These are phyloP conservation scores for Propithecus perrieri DNA, from an alignment of 2,797 vertebrate species.

Conservation along the genomic window DNA sequence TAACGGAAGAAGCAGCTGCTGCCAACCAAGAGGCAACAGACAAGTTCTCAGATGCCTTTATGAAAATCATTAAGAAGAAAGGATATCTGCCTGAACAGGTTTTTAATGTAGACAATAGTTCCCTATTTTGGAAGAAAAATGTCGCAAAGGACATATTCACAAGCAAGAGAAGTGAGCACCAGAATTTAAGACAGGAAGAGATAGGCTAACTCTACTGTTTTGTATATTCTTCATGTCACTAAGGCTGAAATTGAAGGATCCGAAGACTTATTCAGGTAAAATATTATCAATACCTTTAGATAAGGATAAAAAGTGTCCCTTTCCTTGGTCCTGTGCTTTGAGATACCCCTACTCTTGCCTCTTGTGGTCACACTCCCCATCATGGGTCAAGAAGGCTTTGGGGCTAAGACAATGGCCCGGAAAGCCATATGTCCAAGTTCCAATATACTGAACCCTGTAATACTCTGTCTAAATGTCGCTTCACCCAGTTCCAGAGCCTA, in stretches of 20 bases:
- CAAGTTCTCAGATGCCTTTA: background rate
- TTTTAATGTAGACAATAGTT: background rate
- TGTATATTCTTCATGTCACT: background rate
- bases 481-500: background rate
- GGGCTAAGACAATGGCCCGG: background rate
- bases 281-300: background rate
- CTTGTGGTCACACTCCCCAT: background rate
- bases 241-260: background rate
- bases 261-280: background rate
- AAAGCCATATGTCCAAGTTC: background rate
- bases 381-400: background rate
- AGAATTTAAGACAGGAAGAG: background rate
- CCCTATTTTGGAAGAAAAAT: background rate
- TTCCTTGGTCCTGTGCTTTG: background rate
- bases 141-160: background rate
- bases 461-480: background rate
- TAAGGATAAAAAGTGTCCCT: background rate
- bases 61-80: background rate
- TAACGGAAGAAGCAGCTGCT: background rate
- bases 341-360: background rate
- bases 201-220: background rate
- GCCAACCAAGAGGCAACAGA: background rate
- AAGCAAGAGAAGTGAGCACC: background rate
- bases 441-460: background rate
- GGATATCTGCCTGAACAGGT: background rate